Percentiles rank a stretch among this genome's conserved stretches.
Conservation (phyloP, 2,797 vertebrate genomes). For the Clarias fuscus region DNA sequence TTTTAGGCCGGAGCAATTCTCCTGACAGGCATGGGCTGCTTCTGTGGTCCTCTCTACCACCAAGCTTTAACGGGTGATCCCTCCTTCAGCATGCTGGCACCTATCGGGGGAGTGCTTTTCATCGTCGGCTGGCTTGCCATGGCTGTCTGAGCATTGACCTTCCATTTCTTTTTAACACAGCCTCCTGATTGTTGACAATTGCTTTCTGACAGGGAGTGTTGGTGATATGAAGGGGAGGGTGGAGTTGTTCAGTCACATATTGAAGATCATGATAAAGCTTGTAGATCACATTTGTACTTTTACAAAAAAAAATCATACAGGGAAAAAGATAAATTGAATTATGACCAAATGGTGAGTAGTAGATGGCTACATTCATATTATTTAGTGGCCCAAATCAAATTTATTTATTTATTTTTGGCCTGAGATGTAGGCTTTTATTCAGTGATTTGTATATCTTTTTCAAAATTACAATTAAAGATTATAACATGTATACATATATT, state of each 20-base stretch:
- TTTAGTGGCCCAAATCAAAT: not conserved
- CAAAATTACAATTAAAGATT: no score
- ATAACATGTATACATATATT: no score
- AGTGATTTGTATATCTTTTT: no score
- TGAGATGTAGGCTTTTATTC: not conserved
- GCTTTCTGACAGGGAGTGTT: slow-evolving; percentile 14
- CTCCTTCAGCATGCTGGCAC: slow-evolving; percentile 73
- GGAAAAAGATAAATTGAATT: not conserved
- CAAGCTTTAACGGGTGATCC: slow-evolving; percentile 84
- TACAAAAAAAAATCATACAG: slow-evolving; percentile 22
- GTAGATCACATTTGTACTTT: slow-evolving; percentile 17
- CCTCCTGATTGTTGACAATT: not conserved
- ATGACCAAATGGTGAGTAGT: slow-evolving; percentile 30
- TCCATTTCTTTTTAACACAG: not conserved
- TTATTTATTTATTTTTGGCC: no score
- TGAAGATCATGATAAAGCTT: slow-evolving; percentile 43
- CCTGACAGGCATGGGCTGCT: slow-evolving; percentile 80
- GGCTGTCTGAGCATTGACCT: slow-evolving; percentile 72
- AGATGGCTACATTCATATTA: not conserved
- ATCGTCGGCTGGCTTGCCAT: slow-evolving; percentile 85
- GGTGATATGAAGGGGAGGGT: slow-evolving; percentile 20
- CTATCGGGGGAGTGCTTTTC: slow-evolving; percentile 80
- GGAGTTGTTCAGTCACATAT: slow-evolving; percentile 37
- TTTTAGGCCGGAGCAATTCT: slow-evolving; percentile 81
- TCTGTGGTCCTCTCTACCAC: slow-evolving; percentile 86